These are phyloP conservation scores for Spialia ferax DNA, from an alignment of 2,888 invertebrate genomes.

Conservation along the genomic window DNA sequence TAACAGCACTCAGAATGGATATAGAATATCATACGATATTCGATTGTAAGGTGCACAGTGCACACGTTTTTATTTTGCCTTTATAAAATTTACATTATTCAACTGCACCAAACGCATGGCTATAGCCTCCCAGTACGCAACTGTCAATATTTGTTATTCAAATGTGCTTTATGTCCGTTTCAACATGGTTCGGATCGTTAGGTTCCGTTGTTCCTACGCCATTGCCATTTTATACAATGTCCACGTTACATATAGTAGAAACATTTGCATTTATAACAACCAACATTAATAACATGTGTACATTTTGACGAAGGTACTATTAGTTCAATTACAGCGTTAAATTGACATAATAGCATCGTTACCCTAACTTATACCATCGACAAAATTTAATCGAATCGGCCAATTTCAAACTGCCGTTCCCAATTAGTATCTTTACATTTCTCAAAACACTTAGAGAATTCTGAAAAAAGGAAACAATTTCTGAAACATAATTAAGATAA, in stretches of 20 bases:
- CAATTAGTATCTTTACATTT: not conserved
- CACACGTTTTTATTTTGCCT: not conserved
- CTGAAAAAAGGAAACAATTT: not conserved
- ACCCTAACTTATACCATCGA: not conserved
- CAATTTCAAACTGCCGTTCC: no score
- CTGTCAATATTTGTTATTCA: slow-evolving; percentile 32
- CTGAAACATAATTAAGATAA: not conserved
- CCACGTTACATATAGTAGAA: not conserved
- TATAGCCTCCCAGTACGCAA: slow-evolving; percentile 6
- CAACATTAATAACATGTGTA: not conserved
- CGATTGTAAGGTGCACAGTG: not conserved
- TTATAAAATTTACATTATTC: slow-evolving; percentile 8
- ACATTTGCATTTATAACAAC: slow-evolving; percentile 16
- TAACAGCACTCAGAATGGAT: not conserved
- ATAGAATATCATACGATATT: not conserved
- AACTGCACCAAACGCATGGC: slow-evolving; percentile 10
- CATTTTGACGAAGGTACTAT: no score
- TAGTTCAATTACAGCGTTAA: no score
- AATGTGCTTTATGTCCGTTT: slow-evolving; percentile 25
- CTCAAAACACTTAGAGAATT: not conserved
- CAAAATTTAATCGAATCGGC: no score
- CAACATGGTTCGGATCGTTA: slow-evolving; percentile 20
- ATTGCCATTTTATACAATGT: not conserved
- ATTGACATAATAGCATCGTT: not conserved
- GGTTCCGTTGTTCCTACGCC: slow-evolving; percentile 6